Evolutionary conservation across 2,113 vertebrate species (phyloP), one percentile per base, ranked within the genome.

Genomic region (Semnopithecus entellus): DNA sequence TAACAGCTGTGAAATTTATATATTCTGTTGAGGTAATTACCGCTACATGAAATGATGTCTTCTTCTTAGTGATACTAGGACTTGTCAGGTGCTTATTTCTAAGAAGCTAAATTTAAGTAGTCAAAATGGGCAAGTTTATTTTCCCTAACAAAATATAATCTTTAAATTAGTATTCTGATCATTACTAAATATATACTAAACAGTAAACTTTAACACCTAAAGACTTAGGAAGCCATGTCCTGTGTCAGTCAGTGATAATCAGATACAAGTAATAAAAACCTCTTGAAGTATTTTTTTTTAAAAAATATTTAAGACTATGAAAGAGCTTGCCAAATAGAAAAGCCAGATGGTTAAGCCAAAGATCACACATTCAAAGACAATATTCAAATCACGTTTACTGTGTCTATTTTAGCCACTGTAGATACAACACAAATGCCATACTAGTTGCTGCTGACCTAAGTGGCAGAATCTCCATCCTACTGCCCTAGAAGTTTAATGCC

Each of bases 371-470:
- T 12, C 18, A 72, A 35, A 14, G 86, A 61, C 18, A 68, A 52
- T 27, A 6, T 35, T 92, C 8, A 79, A 4, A 10, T 1, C 22
- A 14, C 38, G 61, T 4, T 48, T 27, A 52, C 25, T 27, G 14
- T 27, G 32, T 76, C 17, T 90, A 2, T 45, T 85, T 50, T 23
- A 18, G 23, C 22, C 3, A 22, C 13, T 52, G 23, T 38, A 83
- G 8, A 61, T 32, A 10, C 0, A 11, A 38, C 66, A 70, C 0
- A 1, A 3, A 3, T 30, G 20, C 16, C 20, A 8, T 8, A 17
- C 17, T 32, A 18, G 25, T 2, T 64, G 38, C 18, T 70, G 9
- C 16, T 79, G 22, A 12, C 32, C 1, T 40, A 9, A 1, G 4
- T 17, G 11, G 14, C 68, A 83, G 57, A 66, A 32, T 78, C 40